Evolutionary conservation across 2,888 invertebrate genomes (phyloP).

Genomic region (Spodoptera picta): DNA sequence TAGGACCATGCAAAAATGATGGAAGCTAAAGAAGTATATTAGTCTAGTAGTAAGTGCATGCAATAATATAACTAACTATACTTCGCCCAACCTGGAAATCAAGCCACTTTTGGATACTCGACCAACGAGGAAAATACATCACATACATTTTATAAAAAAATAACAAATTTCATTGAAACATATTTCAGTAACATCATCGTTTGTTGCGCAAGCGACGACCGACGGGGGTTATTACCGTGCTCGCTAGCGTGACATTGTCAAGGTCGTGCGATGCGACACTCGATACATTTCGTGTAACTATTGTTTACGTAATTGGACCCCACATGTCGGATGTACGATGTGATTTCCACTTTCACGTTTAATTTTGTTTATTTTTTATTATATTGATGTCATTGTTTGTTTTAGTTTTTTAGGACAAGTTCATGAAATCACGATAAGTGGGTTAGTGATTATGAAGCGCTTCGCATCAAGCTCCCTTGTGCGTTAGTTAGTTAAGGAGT

Average conservation of each 20-base stretch:
- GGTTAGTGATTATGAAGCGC: too few relatives aligned
- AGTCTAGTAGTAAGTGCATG: too few relatives aligned
- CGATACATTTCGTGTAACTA: constrained; percentile 53
- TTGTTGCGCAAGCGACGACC: constrained; percentile 47
- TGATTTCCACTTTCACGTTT: constrained; percentile 50
- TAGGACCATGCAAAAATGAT: too few relatives aligned
- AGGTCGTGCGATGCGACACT: constrained; percentile 61
- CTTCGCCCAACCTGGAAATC: too few relatives aligned
- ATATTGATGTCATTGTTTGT: neutral
- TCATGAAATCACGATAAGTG: too few relatives aligned
- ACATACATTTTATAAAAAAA: constrained; percentile 14
- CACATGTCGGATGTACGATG: constrained; percentile 22
- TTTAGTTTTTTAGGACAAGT: neutral
- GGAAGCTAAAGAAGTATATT: too few relatives aligned
- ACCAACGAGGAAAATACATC: constrained; percentile 27
- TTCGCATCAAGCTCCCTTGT: too few relatives aligned
- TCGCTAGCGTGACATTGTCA: constrained; percentile 66
- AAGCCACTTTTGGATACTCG: too few relatives aligned
- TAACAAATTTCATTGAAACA: constrained; percentile 39
- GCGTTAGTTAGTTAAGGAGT: too few relatives aligned
- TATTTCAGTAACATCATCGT: constrained; percentile 30
- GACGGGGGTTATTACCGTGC: constrained; percentile 62
- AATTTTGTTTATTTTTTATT: neutral
- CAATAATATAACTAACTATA: too few relatives aligned
- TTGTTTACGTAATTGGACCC: constrained; percentile 47